These are phyloP conservation scores for Horisme vitalbata DNA, from an alignment of 2,888 invertebrate species.

Conservation along the genomic window DNA sequence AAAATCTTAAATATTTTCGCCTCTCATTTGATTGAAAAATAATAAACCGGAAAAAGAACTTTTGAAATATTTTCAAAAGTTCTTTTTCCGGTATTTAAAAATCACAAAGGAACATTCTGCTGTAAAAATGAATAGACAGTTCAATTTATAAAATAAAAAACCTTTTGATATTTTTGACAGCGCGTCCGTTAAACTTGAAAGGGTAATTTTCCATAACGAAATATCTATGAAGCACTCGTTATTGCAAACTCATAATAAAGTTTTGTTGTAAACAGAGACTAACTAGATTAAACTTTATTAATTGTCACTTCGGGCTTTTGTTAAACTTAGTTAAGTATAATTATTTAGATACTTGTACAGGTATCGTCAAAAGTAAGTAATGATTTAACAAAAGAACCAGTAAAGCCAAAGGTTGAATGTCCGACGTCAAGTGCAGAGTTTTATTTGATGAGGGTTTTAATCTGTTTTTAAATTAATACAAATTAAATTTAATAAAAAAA, in stretches of 20 bases:
- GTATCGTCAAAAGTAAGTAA: too few species aligned
- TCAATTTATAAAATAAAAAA: slow-evolving; percentile 23
- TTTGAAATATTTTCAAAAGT: neutral
- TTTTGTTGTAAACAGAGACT: slow-evolving; percentile 29
- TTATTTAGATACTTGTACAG: slow-evolving; percentile 11
- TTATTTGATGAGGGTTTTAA: neutral
- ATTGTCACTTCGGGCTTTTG: slow-evolving; percentile 28
- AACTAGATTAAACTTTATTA: slow-evolving; percentile 35
- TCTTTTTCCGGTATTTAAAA: too few species aligned
- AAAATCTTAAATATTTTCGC: too few species aligned
- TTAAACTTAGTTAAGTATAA: slow-evolving; percentile 19
- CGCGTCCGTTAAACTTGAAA: slow-evolving; percentile 17
- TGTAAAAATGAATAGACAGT: slow-evolving; percentile 25
- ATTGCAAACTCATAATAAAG: slow-evolving; percentile 30
- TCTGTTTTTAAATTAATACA: too few species aligned
- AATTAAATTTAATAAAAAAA: too few species aligned
- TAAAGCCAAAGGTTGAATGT: too few species aligned
- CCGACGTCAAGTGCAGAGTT: neutral
- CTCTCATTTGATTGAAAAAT: too few species aligned
- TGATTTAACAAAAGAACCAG: too few species aligned
- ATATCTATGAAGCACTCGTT: slow-evolving; percentile 22
- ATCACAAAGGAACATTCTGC: too few species aligned
- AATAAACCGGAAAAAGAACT: too few species aligned
- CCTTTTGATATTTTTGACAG: slow-evolving; percentile 24
- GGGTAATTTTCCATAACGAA: slow-evolving; percentile 24